phyloP scores from a whole-genome alignment of 1,140 invertebrate species.

The Uloborus diversus region DNA sequence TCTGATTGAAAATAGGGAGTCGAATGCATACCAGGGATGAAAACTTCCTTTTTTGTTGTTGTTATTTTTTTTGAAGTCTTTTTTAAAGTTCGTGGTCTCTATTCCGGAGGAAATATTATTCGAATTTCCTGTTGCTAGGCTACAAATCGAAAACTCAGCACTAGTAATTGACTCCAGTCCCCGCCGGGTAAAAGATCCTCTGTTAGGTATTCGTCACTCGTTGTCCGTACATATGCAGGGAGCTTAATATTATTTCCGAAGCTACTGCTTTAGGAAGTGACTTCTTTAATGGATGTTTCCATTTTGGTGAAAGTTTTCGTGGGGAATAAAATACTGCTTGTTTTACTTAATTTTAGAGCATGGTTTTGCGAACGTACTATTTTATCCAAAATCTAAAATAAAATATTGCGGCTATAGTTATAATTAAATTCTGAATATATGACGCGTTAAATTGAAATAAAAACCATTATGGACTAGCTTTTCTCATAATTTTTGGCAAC shows the following conservation, averaged over 20 bases:
- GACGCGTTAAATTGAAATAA: no score
- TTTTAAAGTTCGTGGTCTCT: not conserved
- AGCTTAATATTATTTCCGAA: not conserved
- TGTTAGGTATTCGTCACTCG: not conserved
- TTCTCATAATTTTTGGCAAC: no score
- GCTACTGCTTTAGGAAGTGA: no score
- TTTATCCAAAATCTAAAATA: no score
- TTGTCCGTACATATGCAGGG: not conserved
- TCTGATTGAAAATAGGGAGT: slow-evolving; percentile 1
- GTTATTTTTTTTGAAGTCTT: not conserved
- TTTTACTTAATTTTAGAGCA: no score
- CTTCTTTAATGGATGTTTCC: no score
- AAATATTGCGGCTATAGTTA: no score
- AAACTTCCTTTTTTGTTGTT: not conserved
- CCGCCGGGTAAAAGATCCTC: not conserved
- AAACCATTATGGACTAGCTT: no score
- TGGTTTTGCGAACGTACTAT: no score
- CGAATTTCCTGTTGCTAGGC: slow-evolving; percentile 15
- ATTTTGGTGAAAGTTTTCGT: no score
- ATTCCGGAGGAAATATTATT: slow-evolving; percentile 16
- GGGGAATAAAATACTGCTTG: no score
- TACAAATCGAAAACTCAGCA: not conserved
- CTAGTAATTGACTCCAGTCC: not conserved
- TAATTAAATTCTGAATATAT: no score
- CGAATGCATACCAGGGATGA: not conserved